These are phyloP conservation scores for Meandrusa payeni DNA, from an alignment of 2,888 invertebrate species.

Conservation along the genomic window DNA sequence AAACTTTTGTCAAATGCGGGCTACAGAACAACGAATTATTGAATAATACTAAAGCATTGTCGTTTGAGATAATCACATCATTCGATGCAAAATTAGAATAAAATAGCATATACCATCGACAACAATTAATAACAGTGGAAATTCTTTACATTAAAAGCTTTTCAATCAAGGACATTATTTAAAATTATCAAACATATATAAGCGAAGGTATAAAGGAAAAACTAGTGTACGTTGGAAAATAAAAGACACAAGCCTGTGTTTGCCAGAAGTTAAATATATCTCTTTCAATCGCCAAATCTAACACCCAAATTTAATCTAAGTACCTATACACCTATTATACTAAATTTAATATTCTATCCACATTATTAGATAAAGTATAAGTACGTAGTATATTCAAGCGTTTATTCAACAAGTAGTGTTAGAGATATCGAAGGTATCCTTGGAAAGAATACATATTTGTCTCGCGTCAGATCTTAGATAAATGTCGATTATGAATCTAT, in stretches of 20 bases:
- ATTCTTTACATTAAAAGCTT: no score
- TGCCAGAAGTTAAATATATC: slow-evolving; percentile 60
- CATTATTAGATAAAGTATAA: slow-evolving; percentile 15
- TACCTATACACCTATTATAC: slow-evolving; percentile 17
- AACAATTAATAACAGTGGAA: no score
- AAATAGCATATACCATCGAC: no score
- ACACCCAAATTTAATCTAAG: slow-evolving; percentile 21
- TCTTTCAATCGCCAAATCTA: slow-evolving; percentile 40
- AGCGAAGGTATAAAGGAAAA: slow-evolving; percentile 3
- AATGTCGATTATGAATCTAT: slow-evolving; percentile 35
- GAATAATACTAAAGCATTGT: slow-evolving; percentile 29
- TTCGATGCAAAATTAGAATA: not conserved
- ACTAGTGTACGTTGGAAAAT: not conserved
- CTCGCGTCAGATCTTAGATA: slow-evolving; percentile 68
- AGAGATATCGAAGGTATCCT: slow-evolving; percentile 24
- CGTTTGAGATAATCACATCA: not conserved
- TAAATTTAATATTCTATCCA: slow-evolving; percentile 16
- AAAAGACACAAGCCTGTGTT: slow-evolving; percentile 57
- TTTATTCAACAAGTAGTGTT: slow-evolving; percentile 25
- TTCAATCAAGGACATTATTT: no score
- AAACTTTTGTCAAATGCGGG: slow-evolving; percentile 78
- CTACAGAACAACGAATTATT: slow-evolving; percentile 73
- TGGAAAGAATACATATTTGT: slow-evolving; percentile 46
- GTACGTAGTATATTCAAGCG: slow-evolving; percentile 23
- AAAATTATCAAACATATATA: no score